Percentiles rank a stretch among this genome's conserved stretches.
phyloP scores from a whole-genome alignment of 2,797 vertebrate genomes.

The Synanceia verrucosa region DNA sequence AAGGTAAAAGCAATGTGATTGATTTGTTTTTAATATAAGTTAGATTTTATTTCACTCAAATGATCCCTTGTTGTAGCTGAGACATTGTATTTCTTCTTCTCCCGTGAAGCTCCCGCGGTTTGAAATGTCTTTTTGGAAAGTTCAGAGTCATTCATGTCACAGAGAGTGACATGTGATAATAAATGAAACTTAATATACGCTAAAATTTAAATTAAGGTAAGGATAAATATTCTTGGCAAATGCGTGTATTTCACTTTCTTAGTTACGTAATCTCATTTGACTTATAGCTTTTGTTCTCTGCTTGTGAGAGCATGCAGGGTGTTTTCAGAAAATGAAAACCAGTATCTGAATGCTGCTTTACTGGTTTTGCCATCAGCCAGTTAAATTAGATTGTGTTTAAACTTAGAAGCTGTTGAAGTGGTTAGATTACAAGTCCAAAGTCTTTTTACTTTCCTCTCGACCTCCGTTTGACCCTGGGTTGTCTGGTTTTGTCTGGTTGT shows the following conservation, averaged over 20 bases:
- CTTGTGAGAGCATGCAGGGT: not conserved
- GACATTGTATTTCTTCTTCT: not conserved
- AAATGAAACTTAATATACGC: not conserved
- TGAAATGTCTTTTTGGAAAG: conserved; percentile 6
- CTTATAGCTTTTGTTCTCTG: not conserved
- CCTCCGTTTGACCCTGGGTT: conserved; percentile 19
- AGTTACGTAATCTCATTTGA: conserved; percentile 17
- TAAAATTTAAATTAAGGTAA: not conserved
- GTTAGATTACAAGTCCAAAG: not conserved
- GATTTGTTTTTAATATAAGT: not conserved
- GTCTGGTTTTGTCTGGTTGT: conserved; percentile 35
- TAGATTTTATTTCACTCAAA: not conserved
- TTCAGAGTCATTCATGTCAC: conserved; percentile 6
- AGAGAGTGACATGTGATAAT: not conserved
- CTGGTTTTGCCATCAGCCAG: not conserved
- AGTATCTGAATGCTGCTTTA: not conserved
- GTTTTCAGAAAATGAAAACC: conserved; percentile 8
- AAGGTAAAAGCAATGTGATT: conserved; percentile 83
- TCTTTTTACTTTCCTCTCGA: not conserved
- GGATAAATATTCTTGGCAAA: not conserved
- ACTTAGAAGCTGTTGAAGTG: not conserved
- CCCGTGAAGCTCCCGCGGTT: not conserved
- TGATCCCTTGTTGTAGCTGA: not conserved
- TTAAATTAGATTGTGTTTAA: not conserved
- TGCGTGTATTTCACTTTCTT: not conserved